These are phyloP conservation scores for Engraulis encrasicolus DNA, from an alignment of 2,113 vertebrate species.

Conservation along the genomic window DNA sequence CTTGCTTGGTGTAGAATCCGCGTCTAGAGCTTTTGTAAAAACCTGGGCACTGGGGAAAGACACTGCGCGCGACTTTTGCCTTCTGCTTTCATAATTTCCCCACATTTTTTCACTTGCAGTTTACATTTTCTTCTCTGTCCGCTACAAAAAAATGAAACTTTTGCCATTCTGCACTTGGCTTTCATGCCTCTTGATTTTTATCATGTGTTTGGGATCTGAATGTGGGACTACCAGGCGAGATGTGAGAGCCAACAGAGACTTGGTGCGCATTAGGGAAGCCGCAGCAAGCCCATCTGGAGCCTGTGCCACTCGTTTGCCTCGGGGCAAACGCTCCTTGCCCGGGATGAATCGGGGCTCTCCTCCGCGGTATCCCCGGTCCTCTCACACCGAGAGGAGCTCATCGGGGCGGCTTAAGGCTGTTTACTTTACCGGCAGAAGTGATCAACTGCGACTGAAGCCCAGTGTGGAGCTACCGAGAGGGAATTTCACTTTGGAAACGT, in stretches of 20 bases:
- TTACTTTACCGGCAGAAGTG: constrained; percentile 92
- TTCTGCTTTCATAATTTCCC: constrained; percentile 28
- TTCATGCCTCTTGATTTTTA: constrained; percentile 88
- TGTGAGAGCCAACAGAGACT: constrained; percentile 88
- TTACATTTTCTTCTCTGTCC: background rate
- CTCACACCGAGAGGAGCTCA: constrained; percentile 79
- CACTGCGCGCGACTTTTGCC: constrained; percentile 59
- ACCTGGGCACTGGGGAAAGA: constrained; percentile 40
- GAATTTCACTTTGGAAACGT: constrained; percentile 95
- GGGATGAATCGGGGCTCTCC: constrained; percentile 82
- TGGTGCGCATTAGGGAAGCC: constrained; percentile 86
- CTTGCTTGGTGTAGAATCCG: constrained; percentile 82
- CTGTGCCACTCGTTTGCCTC: constrained; percentile 95
- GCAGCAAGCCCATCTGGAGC: constrained; percentile 85
- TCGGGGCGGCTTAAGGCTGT: constrained; percentile 85
- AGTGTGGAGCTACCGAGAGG: constrained; percentile 92
- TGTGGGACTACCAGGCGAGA: constrained; percentile 91
- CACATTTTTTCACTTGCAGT: background rate
- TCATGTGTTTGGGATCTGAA: constrained; percentile 87
- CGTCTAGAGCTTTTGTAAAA: constrained; percentile 80
- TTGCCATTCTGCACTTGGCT: constrained; percentile 87
- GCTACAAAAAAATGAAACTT: constrained; percentile 92
- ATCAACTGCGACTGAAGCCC: constrained; percentile 92
- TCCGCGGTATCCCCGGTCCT: constrained; percentile 85
- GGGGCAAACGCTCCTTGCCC: constrained; percentile 89